Percentiles rank a stretch among this genome's conserved stretches.
Conservation (phyloP, 2,113 vertebrate genomes). For the Thinocorus orbignyianus region DNA sequence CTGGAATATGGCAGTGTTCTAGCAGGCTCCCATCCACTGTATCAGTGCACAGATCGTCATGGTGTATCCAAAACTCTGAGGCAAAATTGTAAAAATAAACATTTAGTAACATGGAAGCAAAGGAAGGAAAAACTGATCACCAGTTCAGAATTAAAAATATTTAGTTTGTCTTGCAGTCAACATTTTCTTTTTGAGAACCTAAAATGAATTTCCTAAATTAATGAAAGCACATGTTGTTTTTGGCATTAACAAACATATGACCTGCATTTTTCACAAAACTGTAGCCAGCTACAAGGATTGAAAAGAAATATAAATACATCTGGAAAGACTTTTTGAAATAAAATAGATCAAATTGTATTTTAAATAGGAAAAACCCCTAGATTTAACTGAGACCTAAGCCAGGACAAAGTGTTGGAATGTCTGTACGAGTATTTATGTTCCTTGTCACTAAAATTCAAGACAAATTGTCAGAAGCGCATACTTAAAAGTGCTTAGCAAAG, state of each 20-base stretch:
- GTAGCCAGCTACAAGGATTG: background rate
- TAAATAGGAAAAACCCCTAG: background rate
- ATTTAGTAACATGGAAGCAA: background rate
- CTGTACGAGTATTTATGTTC: background rate
- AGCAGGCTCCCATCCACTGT: accelerated
- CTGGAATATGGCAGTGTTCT: background rate
- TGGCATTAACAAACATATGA: background rate
- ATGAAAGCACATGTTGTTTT: background rate
- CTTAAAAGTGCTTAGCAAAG: background rate
- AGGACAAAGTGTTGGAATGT: background rate
- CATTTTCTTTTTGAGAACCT: background rate
- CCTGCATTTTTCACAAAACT: background rate
- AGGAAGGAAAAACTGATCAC: background rate
- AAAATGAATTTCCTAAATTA: background rate
- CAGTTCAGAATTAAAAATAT: background rate
- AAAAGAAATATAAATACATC: background rate
- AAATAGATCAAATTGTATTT: background rate
- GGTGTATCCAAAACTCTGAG: background rate
- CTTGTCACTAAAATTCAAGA: background rate
- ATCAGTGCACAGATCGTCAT: background rate
- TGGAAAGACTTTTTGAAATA: background rate
- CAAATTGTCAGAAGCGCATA: background rate
- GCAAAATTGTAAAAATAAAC: background rate
- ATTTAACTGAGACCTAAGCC: background rate
- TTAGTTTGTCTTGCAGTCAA: background rate